Percentiles rank a stretch among this genome's conserved stretches.
Conservation (phyloP, 2,888 invertebrate species). For the Teinopalpus imperialis region DNA sequence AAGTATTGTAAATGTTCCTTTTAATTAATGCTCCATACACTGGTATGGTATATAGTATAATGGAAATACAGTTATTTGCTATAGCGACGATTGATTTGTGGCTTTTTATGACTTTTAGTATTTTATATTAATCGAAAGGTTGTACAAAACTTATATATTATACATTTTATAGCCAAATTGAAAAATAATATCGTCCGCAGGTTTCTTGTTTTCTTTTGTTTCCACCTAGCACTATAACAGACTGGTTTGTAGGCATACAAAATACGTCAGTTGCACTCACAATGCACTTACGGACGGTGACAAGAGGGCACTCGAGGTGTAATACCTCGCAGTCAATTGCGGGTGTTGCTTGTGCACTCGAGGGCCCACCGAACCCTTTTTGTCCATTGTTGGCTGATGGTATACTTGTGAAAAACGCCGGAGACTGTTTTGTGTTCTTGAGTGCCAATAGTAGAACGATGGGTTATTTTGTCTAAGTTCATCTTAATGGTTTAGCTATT, state of each 20-base stretch:
- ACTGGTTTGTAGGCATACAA: constrained; percentile 42
- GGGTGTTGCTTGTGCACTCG: constrained; percentile 52
- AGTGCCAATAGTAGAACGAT: constrained; percentile 24
- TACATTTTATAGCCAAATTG: too few relatives aligned
- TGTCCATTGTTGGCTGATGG: constrained; percentile 32
- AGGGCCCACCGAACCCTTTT: constrained; percentile 45
- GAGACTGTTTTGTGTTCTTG: constrained; percentile 16
- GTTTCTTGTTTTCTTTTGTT: constrained; percentile 23
- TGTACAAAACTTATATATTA: too few relatives aligned
- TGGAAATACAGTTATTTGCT: too few relatives aligned
- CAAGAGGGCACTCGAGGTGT: constrained; percentile 48
- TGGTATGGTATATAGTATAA: too few relatives aligned
- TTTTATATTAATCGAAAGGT: too few relatives aligned
- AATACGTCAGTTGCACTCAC: constrained; percentile 41
- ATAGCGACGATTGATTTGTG: too few relatives aligned
- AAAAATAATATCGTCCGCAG: too few relatives aligned
- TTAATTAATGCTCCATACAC: too few relatives aligned
- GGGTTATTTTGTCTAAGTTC: not conserved
- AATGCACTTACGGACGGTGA: constrained; percentile 46
- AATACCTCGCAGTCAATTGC: constrained; percentile 53
- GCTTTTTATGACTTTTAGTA: too few relatives aligned
- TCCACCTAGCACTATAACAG: constrained; percentile 40
- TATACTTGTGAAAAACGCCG: constrained; percentile 26
- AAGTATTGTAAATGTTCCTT: too few relatives aligned
- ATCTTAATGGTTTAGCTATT: not conserved